phyloP scores from a whole-genome alignment of 2,888 invertebrate species.

The Phorcus lineatus region DNA sequence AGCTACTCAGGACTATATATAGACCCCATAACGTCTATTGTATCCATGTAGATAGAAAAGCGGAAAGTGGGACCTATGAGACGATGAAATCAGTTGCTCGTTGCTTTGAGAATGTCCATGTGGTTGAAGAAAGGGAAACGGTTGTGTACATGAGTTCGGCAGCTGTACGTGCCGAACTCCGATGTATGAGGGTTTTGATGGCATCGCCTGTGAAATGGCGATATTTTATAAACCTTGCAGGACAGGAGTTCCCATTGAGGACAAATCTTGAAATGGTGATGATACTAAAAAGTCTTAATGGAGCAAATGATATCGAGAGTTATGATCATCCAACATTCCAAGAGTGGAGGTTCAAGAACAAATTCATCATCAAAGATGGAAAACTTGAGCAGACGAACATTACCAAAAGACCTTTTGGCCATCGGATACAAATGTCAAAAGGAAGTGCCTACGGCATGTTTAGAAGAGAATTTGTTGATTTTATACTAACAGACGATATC shows the following conservation, averaged over 20 bases:
- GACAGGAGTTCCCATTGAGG: constrained; percentile 70
- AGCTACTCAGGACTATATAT: constrained; percentile 67
- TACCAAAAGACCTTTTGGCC: constrained; percentile 42
- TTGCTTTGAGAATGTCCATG: constrained; percentile 64
- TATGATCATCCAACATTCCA: constrained; percentile 36
- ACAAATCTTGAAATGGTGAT: constrained; percentile 72
- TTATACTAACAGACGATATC: constrained; percentile 53
- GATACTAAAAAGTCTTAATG: constrained; percentile 68
- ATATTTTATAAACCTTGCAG: constrained; percentile 73
- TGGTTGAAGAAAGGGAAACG: constrained; percentile 49
- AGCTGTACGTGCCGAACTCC: constrained; percentile 50
- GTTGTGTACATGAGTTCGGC: constrained; percentile 53
- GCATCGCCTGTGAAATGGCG: constrained; percentile 60
- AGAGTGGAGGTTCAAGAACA: constrained; percentile 39
- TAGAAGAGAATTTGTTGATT: constrained; percentile 64
- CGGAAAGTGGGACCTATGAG: constrained; percentile 42
- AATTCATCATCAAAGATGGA: constrained; percentile 32
- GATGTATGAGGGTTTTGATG: constrained; percentile 47
- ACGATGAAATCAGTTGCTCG: constrained; percentile 45
- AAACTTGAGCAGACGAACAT: constrained; percentile 38
- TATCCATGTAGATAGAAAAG: constrained; percentile 69
- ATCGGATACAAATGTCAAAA: constrained; percentile 53
- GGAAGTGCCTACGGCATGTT: constrained; percentile 70
- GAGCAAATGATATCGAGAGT: constrained; percentile 70
- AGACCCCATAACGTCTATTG: constrained; percentile 72